Evolutionary conservation across 92 coral and sea anemone genomes (phyloP).

Genomic region (Scolanthus callimorphus): DNA sequence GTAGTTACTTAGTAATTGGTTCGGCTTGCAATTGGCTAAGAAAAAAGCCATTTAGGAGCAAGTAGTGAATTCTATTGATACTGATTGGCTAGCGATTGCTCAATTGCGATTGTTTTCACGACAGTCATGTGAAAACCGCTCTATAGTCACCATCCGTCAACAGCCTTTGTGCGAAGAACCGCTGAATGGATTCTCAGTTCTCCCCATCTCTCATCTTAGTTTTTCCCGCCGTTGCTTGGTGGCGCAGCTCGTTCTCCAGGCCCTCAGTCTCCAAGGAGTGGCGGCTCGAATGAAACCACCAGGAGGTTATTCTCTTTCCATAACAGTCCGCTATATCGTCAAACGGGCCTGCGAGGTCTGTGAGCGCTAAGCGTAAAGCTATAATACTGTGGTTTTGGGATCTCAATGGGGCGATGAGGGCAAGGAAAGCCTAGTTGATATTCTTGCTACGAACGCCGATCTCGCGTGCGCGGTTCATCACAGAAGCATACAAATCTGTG

Average conservation of each 20-base stretch:
- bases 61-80: too few relatives aligned
- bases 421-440: slow-evolving; percentile 93
- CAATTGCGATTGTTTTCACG: too few relatives aligned
- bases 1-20: too few relatives aligned
- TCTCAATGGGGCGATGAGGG: slow-evolving; percentile 99
- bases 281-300: neutral
- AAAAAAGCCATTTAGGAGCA: too few relatives aligned
- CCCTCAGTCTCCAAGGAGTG: neutral
- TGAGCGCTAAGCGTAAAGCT: slow-evolving; percentile 9
- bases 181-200: too few relatives aligned
- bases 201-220: neutral
- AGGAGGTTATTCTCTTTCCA: neutral
- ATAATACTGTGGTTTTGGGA: slow-evolving; percentile 78
- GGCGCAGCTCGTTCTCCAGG: neutral
- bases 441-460: slow-evolving; percentile 80
- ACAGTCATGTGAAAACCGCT: too few relatives aligned
- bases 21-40: too few relatives aligned
- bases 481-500: too few relatives aligned
- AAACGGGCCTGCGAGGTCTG: slow-evolving; percentile 47
- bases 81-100: too few relatives aligned
- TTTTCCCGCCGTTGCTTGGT: slow-evolving; percentile 4
- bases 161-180: too few relatives aligned
- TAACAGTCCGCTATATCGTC: slow-evolving; percentile 4
- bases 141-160: too few relatives aligned
- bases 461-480: too few relatives aligned